phyloP scores from a whole-genome alignment of 2,113 vertebrate species.

The Orthochromis malagaraziensis region DNA sequence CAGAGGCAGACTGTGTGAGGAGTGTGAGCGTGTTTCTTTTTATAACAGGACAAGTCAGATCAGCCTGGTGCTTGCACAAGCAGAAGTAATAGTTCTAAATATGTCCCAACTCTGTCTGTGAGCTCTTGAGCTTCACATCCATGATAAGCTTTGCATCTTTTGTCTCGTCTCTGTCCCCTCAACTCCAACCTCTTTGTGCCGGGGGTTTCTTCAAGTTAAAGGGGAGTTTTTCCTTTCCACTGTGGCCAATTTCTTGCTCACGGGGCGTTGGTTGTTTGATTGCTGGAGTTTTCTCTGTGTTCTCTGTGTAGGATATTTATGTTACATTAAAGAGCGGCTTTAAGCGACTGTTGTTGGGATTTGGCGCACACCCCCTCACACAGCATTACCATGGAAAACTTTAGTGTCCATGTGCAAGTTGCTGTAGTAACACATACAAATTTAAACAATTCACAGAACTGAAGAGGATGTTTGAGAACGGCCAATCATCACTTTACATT shows the following conservation, averaged over 20 bases:
- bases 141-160: not conserved
- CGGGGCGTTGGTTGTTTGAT: not conserved
- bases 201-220: not conserved
- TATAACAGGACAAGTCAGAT: not conserved
- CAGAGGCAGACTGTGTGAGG: not conserved
- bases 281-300: not conserved
- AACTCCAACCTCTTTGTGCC: fast-evolving
- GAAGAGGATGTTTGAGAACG: not conserved
- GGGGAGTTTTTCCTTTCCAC: not conserved
- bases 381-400: not conserved
- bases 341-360: not conserved
- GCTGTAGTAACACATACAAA: not conserved
- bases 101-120: not conserved
- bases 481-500: not conserved
- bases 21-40: not conserved
- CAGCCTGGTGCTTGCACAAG: not conserved
- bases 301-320: not conserved
- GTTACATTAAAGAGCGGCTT: not conserved
- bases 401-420: not conserved
- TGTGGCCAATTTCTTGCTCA: not conserved
- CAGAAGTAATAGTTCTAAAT: not conserved
- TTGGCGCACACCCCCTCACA: not conserved
- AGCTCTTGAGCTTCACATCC: not conserved
- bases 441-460: not conserved
- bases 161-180: not conserved